A percentile compares a stretch with the other conserved stretches of the same genome.
These are phyloP conservation scores for Drosophila funebris DNA, from an alignment of 1,140 invertebrate species.

Conservation along the genomic window DNA sequence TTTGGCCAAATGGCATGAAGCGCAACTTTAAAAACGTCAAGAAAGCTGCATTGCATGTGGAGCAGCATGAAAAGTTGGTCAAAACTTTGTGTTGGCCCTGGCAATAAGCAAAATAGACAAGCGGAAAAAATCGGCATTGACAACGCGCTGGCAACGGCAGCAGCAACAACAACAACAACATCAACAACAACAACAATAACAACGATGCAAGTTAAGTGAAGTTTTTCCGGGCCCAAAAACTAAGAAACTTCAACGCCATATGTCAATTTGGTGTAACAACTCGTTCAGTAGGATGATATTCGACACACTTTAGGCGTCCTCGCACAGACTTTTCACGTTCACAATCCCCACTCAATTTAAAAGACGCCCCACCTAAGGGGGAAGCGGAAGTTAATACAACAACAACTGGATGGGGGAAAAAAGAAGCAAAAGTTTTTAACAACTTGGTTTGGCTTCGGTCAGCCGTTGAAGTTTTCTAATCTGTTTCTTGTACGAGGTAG, in stretches of 20 bases:
- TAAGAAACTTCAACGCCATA: constrained; percentile 58
- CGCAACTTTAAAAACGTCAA: constrained; percentile 34
- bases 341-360: constrained; percentile 49
- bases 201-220: constrained; percentile 42
- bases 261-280: constrained; percentile 68
- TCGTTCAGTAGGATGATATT: constrained; percentile 45
- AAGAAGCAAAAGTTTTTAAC: constrained; percentile 41
- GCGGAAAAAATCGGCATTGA: constrained; percentile 61
- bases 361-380: constrained; percentile 21
- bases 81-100: constrained; percentile 38
- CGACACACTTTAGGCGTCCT: constrained; percentile 20
- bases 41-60: constrained; percentile 18
- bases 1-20: constrained; percentile 4
- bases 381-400: background rate
- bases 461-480: constrained; percentile 63
- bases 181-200: background rate
- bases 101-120: constrained; percentile 61
- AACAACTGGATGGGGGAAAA: background rate
- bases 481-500: constrained; percentile 32
- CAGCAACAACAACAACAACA: background rate
- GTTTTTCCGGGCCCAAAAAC: constrained; percentile 25
- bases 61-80: constrained; percentile 21
- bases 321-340: background rate
- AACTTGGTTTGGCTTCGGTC: constrained; percentile 45
- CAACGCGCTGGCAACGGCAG: constrained; percentile 25